Evolutionary conservation across 2,888 invertebrate species (phyloP).

Genomic region (Augochlorella aurata): DNA sequence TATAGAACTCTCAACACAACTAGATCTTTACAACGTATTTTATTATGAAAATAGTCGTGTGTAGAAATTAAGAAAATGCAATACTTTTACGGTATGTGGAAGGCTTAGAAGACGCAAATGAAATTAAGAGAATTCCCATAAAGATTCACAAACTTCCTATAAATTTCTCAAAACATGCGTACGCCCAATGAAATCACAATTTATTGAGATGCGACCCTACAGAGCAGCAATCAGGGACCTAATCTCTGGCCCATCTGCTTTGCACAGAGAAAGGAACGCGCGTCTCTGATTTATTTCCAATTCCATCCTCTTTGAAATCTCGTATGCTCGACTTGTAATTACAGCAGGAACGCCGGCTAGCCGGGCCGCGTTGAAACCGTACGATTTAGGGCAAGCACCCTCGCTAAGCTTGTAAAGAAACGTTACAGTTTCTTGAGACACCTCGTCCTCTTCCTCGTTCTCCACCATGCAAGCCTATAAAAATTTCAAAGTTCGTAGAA

Average conservation of each 20-base stretch:
- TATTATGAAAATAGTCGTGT: constrained; percentile 45
- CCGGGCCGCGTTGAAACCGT: constrained; percentile 98
- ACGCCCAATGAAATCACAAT: no score
- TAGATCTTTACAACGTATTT: constrained; percentile 6
- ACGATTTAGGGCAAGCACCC: constrained; percentile 98
- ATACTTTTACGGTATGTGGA: not conserved
- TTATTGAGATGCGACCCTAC: constrained; percentile 3
- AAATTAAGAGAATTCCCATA: no score
- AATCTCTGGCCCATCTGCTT: constrained; percentile 58
- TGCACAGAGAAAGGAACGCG: constrained; percentile 78
- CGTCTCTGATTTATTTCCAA: constrained; percentile 79
- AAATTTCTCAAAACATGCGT: no score
- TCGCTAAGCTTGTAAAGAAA: constrained; percentile 96
- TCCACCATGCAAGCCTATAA: constrained; percentile 97
- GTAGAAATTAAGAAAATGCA: constrained; percentile 1
- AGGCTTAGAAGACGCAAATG: not conserved
- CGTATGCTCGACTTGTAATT: constrained; percentile 87
- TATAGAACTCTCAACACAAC: no score
- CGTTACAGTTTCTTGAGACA: constrained; percentile 95
- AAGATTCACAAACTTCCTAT: no score
- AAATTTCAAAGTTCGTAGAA: not conserved
- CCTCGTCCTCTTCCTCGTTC: constrained; percentile 90
- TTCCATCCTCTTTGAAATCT: constrained; percentile 85
- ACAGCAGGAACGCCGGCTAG: constrained; percentile 92
- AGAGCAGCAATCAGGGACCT: constrained; percentile 52